Conservation (phyloP, 2,797 vertebrate species). For the Betta splendens region DNA sequence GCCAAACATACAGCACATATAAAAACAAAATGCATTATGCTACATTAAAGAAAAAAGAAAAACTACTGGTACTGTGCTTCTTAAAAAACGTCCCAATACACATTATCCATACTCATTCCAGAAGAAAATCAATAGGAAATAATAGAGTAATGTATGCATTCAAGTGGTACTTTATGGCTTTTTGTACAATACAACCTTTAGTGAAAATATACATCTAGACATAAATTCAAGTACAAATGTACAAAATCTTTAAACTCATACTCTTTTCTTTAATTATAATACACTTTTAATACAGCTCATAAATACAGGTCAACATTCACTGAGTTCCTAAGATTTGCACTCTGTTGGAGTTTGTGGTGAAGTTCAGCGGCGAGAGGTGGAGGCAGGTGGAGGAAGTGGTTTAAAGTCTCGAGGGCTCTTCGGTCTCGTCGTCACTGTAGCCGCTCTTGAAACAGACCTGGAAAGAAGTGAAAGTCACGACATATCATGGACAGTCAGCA, state of each 20-base stretch:
- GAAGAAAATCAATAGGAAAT: slow-evolving; percentile 68
- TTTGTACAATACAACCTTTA: slow-evolving; percentile 91
- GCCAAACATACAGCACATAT: slow-evolving; percentile 66
- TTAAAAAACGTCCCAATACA: slow-evolving; percentile 73
- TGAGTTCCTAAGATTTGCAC: slow-evolving; percentile 80
- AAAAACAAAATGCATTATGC: slow-evolving; percentile 70
- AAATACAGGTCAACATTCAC: slow-evolving; percentile 86
- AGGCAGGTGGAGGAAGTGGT: slow-evolving; percentile 77
- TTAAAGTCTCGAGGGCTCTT: slow-evolving; percentile 85
- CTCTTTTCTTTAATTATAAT: slow-evolving; percentile 88
- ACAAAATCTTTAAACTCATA: slow-evolving; percentile 91
- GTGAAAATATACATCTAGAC: slow-evolving; percentile 93
- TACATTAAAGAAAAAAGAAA: slow-evolving; percentile 75
- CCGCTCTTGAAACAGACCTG: slow-evolving; percentile 90
- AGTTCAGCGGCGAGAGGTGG: slow-evolving; percentile 59
- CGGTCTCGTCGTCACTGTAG: slow-evolving; percentile 84
- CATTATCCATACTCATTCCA: slow-evolving; percentile 80
- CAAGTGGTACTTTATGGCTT: slow-evolving; percentile 88
- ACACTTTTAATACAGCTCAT: slow-evolving; percentile 90
- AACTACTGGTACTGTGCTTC: slow-evolving; percentile 82
- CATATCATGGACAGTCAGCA: slow-evolving; percentile 23
- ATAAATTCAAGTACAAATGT: slow-evolving; percentile 94
- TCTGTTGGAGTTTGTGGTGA: slow-evolving; percentile 78
- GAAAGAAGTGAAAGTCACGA: slow-evolving; percentile 46
- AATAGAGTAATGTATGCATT: slow-evolving; percentile 85